phyloP scores from a whole-genome alignment of 2,113 vertebrate genomes.

The Oryzias melastigma region DNA sequence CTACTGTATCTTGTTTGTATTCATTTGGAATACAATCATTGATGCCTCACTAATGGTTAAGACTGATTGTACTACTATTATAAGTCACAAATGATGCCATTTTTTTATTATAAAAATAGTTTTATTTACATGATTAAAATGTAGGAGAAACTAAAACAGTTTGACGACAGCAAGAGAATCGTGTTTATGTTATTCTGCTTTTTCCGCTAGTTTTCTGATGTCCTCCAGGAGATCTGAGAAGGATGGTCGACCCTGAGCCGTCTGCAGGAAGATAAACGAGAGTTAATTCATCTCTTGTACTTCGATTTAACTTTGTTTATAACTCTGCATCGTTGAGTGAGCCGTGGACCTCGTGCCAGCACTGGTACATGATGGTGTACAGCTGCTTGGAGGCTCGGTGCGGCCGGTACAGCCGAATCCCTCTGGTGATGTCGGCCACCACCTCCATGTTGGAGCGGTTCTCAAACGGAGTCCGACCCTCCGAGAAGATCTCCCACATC shows the following conservation, averaged over 20 bases:
- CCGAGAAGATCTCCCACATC: conserved; percentile 91
- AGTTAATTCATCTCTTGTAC: background rate
- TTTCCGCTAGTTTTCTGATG: conserved; percentile 75
- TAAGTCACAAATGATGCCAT: too few species aligned
- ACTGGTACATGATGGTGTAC: conserved; percentile 87
- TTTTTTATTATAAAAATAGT: background rate
- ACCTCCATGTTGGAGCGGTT: conserved; percentile 82
- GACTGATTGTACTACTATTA: too few species aligned
- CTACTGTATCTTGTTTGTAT: too few species aligned
- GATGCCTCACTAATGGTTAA: too few species aligned
- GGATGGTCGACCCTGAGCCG: conserved; percentile 77
- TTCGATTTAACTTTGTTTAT: background rate
- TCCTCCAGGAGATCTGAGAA: conserved; percentile 79
- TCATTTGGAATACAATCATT: too few species aligned
- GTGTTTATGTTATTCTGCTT: conserved; percentile 23
- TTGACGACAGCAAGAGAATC: background rate
- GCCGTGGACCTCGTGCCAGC: conserved; percentile 85
- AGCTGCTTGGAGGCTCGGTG: conserved; percentile 71
- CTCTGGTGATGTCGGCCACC: conserved; percentile 82
- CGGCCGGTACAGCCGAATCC: conserved; percentile 84
- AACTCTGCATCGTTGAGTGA: too few species aligned
- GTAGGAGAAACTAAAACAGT: background rate
- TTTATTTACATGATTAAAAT: background rate
- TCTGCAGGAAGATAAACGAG: conserved; percentile 65
- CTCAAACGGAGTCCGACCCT: conserved; percentile 86